Evolutionary conservation across 2,888 invertebrate species (phyloP), one percentile per base, ranked within the genome.

Genomic region (Parnassius glacialis): DNA sequence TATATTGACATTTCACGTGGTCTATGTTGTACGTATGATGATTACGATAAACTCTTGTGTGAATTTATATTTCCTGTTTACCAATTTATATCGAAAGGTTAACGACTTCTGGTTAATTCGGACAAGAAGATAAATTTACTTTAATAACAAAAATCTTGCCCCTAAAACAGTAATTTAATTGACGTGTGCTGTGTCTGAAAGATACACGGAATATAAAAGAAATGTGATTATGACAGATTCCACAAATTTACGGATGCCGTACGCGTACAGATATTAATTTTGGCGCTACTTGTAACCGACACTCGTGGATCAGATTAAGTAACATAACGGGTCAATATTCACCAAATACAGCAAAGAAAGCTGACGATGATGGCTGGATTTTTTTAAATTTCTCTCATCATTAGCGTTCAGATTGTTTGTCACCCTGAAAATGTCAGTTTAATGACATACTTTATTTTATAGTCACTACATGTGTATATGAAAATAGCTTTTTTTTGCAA

Each of bases 1-100:
- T 65, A 20, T 34, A 65, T 52, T 65, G 66, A 65, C 63, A 62
- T 66, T 60, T 64, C 66, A 68, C 47, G 62, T 52, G 25, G 54
- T 45, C 34, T 34, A 34, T 34, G 5, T 7, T 43, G 41, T 52
- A n/a, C 41, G 34, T n/a, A 34, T 52, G 9, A 34, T 5, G 34
- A 34, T 34, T n/a, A 20, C 20, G 2, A 20, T 20, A 20, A 9
- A 52, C 34, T 52, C 12, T n/a, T 20, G 12, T 45, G 43, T 7
- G 10, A 55, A 55, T 55, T 12, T 53, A 9, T 16, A 43, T 43
- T 53, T 53, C 10, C 10, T 45, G 45, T n/a, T 16, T 16, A 45
- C 3, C 45, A 7, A 34, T 34, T 34, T 34, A 34, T 34, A 7
- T 20, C 20, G 20, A 20, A 20, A 20, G 20, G 20, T 20, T 20